Evolutionary conservation across 2,888 invertebrate species (phyloP).

Genomic region (Chloroclysta siterata): DNA sequence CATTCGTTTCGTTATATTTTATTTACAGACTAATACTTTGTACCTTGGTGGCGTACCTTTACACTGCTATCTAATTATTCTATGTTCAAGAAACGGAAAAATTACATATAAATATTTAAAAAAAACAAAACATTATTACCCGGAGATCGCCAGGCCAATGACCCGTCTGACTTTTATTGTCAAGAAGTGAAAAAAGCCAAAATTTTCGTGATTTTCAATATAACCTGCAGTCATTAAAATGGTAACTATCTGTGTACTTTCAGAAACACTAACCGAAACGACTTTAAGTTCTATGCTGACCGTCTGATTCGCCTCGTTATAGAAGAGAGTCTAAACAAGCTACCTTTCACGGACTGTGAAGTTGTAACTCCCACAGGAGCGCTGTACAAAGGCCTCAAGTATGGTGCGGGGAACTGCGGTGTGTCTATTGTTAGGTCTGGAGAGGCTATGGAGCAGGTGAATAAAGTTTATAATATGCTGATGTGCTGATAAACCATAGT

Average conservation of each 20-base stretch:
- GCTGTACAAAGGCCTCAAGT: conserved; percentile 95
- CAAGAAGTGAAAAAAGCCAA: too few species aligned
- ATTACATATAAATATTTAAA: too few species aligned
- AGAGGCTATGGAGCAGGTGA: conserved; percentile 97
- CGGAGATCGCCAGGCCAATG: too few species aligned
- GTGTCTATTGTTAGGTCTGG: conserved; percentile 97
- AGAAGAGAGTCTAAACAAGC: conserved; percentile 98
- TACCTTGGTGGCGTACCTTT: neutral
- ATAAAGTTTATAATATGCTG: neutral
- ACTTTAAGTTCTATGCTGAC: conserved; percentile 99
- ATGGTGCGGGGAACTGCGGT: conserved; percentile 99
- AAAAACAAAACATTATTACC: too few species aligned
- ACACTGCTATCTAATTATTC: neutral
- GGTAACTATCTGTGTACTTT: conserved; percentile 49
- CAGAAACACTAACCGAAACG: conserved; percentile 96
- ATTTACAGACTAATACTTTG: neutral
- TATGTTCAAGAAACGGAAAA: neutral
- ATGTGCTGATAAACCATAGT: too few species aligned
- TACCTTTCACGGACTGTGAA: conserved; percentile 96
- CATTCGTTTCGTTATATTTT: conserved; percentile 1
- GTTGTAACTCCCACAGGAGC: conserved; percentile 97
- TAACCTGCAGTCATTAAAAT: too few species aligned
- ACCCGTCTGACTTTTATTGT: too few species aligned
- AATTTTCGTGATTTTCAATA: too few species aligned
- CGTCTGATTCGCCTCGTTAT: conserved; percentile 98